phyloP scores from a whole-genome alignment of 2,113 vertebrate genomes.

The Heterotis niloticus region DNA sequence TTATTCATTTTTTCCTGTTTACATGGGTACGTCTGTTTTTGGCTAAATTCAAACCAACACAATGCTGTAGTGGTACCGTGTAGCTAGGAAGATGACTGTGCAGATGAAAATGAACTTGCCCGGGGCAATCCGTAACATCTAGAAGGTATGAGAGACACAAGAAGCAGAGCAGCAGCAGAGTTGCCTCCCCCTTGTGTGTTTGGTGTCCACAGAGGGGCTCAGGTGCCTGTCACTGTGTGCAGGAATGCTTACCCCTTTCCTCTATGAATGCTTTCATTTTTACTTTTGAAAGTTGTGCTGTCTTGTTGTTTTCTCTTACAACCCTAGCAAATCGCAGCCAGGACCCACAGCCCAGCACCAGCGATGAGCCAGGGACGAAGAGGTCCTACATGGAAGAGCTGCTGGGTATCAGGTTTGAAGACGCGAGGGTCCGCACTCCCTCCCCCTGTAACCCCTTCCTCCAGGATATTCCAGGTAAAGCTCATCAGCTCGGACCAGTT shows the following conservation, averaged over 20 bases:
- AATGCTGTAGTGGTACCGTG: too few species aligned
- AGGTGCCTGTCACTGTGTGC: neutral
- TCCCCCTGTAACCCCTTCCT: slow-evolving; percentile 45
- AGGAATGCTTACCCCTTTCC: neutral
- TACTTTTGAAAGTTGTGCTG: neutral
- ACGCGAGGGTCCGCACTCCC: slow-evolving; percentile 10
- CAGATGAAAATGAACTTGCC: too few species aligned
- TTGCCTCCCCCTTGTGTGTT: too few species aligned
- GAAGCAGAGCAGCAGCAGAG: too few species aligned
- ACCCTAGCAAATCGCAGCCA: slow-evolving; percentile 31
- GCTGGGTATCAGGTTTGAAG: slow-evolving; percentile 57
- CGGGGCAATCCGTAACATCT: too few species aligned
- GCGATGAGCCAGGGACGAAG: slow-evolving; percentile 15
- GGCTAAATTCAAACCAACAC: too few species aligned
- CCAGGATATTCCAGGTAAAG: slow-evolving; percentile 43
- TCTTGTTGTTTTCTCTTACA: neutral
- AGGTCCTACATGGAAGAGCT: slow-evolving; percentile 61
- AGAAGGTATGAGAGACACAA: too few species aligned
- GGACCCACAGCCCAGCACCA: slow-evolving; percentile 35
- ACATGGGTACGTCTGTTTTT: too few species aligned
- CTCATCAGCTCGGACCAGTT: neutral
- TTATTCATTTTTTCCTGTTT: too few species aligned
- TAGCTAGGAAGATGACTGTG: too few species aligned
- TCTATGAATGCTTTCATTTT: neutral
- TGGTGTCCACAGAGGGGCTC: too few species aligned